Conservation (phyloP, 2,797 vertebrate genomes). For the Fringilla coelebs region DNA sequence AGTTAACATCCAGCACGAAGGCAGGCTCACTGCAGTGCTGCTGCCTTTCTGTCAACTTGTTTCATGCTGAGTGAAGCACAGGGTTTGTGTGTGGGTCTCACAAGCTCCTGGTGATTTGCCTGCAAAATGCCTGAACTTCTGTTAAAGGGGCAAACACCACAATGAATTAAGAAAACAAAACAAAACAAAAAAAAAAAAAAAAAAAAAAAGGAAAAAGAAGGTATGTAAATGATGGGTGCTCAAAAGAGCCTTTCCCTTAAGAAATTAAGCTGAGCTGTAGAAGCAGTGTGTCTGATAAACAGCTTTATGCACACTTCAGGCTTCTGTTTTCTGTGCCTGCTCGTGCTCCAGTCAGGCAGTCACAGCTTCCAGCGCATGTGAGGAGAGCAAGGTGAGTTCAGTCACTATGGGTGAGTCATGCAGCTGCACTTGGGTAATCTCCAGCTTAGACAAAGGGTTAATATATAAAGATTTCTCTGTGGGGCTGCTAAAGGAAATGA, state of each 20-base stretch:
- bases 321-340: neutral
- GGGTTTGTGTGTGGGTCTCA: neutral
- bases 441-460: neutral
- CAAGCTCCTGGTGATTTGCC: neutral
- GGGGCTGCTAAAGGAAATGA: neutral
- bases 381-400: neutral
- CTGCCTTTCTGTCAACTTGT: neutral
- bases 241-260: neutral
- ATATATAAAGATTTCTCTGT: neutral
- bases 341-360: rapidly evolving
- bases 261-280: neutral
- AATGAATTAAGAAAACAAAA: neutral
- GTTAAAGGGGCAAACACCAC: neutral
- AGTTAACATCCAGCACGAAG: neutral
- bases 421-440: neutral
- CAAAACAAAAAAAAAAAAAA: too few relatives aligned
- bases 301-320: neutral
- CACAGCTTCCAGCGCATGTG: neutral
- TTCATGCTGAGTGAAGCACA: neutral
- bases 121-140: neutral
- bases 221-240: neutral
- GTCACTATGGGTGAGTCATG: rapidly evolving
- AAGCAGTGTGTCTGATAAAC: neutral
- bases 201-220: too few relatives aligned
- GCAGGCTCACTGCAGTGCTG: neutral